Percentiles rank a stretch among this genome's conserved stretches.
These are phyloP conservation scores for Thecophora atra DNA, from an alignment of 2,888 invertebrate genomes.

Conservation along the genomic window DNA sequence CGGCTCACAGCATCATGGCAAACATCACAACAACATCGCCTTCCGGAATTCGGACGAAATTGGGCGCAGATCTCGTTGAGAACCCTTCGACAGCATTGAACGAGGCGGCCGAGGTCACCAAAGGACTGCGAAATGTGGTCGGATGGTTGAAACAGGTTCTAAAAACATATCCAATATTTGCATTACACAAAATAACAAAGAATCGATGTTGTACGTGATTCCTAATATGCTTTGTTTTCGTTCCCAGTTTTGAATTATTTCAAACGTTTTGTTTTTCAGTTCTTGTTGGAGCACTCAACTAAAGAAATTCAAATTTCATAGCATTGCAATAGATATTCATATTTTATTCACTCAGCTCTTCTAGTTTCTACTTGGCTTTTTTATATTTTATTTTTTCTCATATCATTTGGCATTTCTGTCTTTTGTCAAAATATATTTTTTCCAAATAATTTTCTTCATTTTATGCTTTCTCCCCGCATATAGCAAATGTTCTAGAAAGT, in stretches of 20 bases:
- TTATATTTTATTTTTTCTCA: neutral
- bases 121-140: slow-evolving; percentile 79
- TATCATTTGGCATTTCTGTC: slow-evolving; percentile 20
- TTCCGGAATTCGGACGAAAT: slow-evolving; percentile 75
- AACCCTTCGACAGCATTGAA: slow-evolving; percentile 74
- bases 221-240: neutral
- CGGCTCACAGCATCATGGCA: slow-evolving; percentile 50
- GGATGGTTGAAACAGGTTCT: slow-evolving; percentile 84
- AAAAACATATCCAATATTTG: slow-evolving; percentile 38
- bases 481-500: slow-evolving; percentile 6
- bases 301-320: no score
- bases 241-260: neutral
- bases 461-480: no score
- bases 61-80: slow-evolving; percentile 76
- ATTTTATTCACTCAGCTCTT: no score
- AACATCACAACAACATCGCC: slow-evolving; percentile 52
- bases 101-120: slow-evolving; percentile 67
- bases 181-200: slow-evolving; percentile 19
- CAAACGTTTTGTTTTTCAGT: neutral
- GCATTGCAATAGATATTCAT: no score
- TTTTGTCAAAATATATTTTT: neutral
- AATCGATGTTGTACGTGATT: slow-evolving; percentile 2
- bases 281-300: neutral
- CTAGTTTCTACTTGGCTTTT: neutral
- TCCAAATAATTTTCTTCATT: slow-evolving; percentile 36